Base-by-base conservation (phyloP, 2,113 vertebrate genomes). In the Rhabdornis inornatus region DNA sequence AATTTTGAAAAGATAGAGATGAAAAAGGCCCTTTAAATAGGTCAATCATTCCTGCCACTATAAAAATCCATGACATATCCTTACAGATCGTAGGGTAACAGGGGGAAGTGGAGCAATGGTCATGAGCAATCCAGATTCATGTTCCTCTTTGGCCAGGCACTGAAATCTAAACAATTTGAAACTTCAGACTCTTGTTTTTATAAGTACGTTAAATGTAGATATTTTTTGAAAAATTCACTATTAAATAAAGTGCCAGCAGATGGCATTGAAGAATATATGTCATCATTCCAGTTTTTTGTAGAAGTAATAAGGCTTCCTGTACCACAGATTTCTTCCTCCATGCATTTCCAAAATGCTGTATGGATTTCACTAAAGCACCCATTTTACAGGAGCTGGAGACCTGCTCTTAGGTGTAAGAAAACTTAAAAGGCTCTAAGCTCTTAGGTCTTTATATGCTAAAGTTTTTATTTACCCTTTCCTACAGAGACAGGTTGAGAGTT, bases 231-330 rank as follows among this genome's bases (percentile, higher is more conserved):
- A 33, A 81, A 60, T 23, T 69, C 64, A 78, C 72, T 88, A 57
- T 91, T 88, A 72, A 91, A 71, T 65, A 65, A 75, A 83, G 59
- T 83, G 39, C 87, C 93, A 95, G 94, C 71, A 95, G 92, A 79
- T 96, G 91, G 89, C 95, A 97, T 90, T 94, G 81, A 96, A 95
- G 94, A 92, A 96, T 92, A 72, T 84, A 57, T 33, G 57, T 81
- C 71, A 69, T 76, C 37, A 37, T 44, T 78, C 37, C 57, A 57
- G 47, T n/a, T 78, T 84, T 65, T 81, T 57, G 42, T 59, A 70
- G 76, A 70, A 87, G 22, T 35, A 57, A 18, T 37, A 53, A 53
- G 16, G 10, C 18, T 89, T 72, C 28, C 13, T 56, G 20, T 49
- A 49, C n/a, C 6, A 4, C 22, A 60, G 40, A 52, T 24, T 70